Conservation (phyloP, 2,888 invertebrate genomes). For the Drosophila kuntzei region DNA sequence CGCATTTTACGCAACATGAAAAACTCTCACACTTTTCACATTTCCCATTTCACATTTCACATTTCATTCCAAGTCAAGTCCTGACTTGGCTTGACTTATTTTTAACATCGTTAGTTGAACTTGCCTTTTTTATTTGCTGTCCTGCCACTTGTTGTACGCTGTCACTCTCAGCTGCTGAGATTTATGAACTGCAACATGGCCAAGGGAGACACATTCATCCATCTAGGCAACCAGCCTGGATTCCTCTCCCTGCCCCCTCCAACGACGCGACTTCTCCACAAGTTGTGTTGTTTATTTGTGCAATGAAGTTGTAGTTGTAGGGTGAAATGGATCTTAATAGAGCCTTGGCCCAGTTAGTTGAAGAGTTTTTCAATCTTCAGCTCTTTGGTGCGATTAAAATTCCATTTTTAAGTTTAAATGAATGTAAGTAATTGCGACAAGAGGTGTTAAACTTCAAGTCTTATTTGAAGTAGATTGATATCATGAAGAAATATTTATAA, state of each 20-base stretch:
- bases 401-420: slow-evolving; percentile 2
- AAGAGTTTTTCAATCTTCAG: slow-evolving; percentile 7
- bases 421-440: slow-evolving; percentile 4
- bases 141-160: slow-evolving; percentile 73
- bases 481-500: too few species aligned
- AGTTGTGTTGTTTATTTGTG: slow-evolving; percentile 48
- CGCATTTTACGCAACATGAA: slow-evolving; percentile 67
- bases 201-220: slow-evolving; percentile 52
- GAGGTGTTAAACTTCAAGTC: not conserved
- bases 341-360: slow-evolving; percentile 49
- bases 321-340: slow-evolving; percentile 29
- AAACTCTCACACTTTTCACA: slow-evolving; percentile 37
- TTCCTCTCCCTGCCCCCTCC: not conserved
- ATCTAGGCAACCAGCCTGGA: slow-evolving; percentile 30
- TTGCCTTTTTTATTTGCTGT: slow-evolving; percentile 29
- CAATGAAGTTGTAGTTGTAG: slow-evolving; percentile 4
- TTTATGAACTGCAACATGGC: slow-evolving; percentile 77
- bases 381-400: not conserved
- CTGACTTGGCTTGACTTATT: slow-evolving; percentile 68
- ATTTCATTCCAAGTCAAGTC: slow-evolving; percentile 54
- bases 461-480: not conserved
- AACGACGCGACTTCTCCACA: not conserved
- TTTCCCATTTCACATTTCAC: slow-evolving; percentile 56
- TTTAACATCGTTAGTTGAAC: slow-evolving; percentile 73
- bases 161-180: slow-evolving; percentile 74